Percentiles rank a stretch among this genome's conserved stretches.
Conservation (phyloP, 1,140 invertebrate species). For the Drosophila baimaii region DNA sequence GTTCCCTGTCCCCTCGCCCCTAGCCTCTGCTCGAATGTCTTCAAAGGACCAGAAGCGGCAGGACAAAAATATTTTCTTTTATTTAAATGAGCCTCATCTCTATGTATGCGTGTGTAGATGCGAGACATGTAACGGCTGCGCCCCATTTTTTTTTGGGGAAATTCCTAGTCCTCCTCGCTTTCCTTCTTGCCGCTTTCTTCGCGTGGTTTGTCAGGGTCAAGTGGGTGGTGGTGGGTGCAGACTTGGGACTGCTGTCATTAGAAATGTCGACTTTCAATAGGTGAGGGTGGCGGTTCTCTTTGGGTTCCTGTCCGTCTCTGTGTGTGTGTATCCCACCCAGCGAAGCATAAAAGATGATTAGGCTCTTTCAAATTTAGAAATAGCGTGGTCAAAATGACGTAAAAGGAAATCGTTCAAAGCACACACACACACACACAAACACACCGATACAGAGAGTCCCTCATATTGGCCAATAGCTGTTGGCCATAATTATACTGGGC, state of each 20-base stretch:
- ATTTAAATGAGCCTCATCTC: conserved; percentile 76
- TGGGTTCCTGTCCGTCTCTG: background rate
- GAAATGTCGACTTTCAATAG: conserved; percentile 73
- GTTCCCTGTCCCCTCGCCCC: background rate
- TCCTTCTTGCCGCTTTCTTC: conserved; percentile 26
- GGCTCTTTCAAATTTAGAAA: conserved; percentile 67
- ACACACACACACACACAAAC: conserved; percentile 14
- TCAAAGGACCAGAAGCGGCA: conserved; percentile 57
- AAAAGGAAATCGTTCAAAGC: conserved; percentile 53
- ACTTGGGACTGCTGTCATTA: conserved; percentile 48
- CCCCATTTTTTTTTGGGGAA: conserved; percentile 29
- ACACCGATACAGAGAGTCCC: conserved; percentile 2
- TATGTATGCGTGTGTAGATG: conserved; percentile 46
- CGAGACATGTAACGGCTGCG: conserved; percentile 66
- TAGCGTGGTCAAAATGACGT: conserved; percentile 57
- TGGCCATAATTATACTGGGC: conserved; percentile 67
- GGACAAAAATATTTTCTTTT: conserved; percentile 77
- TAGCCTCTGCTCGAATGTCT: conserved; percentile 33
- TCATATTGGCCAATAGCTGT: conserved; percentile 35
- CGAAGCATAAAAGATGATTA: conserved; percentile 77
- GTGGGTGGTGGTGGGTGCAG: background rate
- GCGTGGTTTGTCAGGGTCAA: conserved; percentile 42
- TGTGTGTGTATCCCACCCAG: conserved; percentile 20
- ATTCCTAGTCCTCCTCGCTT: conserved; percentile 8
- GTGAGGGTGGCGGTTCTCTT: conserved; percentile 34